A percentile compares a stretch with the other conserved stretches of the same genome.
These are phyloP conservation scores for Vombatus ursinus DNA, from an alignment of 2,113 vertebrate genomes.

Conservation along the genomic window DNA sequence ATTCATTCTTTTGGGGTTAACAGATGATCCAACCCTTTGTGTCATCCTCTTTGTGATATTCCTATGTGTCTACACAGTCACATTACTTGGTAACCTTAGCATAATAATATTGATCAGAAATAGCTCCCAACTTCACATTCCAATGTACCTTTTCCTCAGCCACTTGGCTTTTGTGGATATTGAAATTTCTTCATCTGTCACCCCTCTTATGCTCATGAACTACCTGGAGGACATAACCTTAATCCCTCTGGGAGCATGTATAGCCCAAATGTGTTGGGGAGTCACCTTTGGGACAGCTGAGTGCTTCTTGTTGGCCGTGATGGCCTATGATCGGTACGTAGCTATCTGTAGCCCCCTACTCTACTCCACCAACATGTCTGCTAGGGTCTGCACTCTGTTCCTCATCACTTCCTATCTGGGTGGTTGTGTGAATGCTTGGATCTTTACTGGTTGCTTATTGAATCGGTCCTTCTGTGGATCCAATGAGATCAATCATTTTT, in stretches of 20 bases:
- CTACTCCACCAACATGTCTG: conserved; percentile 56
- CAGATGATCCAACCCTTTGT: not conserved
- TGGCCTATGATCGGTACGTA: conserved; percentile 41
- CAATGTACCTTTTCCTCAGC: not conserved
- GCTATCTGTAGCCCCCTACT: conserved; percentile 11
- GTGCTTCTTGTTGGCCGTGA: conserved; percentile 11
- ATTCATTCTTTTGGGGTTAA: not conserved
- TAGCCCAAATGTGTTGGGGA: not conserved
- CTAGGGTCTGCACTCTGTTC: not conserved
- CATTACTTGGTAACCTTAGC: not conserved
- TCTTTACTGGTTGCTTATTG: conserved; percentile 59
- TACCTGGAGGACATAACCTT: not conserved
- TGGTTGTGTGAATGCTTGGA: conserved; percentile 49
- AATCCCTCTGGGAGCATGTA: not conserved
- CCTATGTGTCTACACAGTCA: not conserved
- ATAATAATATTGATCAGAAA: not conserved
- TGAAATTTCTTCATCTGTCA: not conserved
- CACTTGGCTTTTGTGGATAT: not conserved
- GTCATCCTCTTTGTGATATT: conserved; percentile 28
- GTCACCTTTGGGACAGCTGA: conserved; percentile 8
- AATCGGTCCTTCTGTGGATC: conserved; percentile 65
- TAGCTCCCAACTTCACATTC: not conserved
- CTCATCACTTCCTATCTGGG: conserved; percentile 45
- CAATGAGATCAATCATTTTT: conserved; percentile 71
- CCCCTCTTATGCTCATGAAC: not conserved